These are phyloP conservation scores for Monopterus albus DNA, from an alignment of 2,113 vertebrate genomes.

Conservation along the genomic window DNA sequence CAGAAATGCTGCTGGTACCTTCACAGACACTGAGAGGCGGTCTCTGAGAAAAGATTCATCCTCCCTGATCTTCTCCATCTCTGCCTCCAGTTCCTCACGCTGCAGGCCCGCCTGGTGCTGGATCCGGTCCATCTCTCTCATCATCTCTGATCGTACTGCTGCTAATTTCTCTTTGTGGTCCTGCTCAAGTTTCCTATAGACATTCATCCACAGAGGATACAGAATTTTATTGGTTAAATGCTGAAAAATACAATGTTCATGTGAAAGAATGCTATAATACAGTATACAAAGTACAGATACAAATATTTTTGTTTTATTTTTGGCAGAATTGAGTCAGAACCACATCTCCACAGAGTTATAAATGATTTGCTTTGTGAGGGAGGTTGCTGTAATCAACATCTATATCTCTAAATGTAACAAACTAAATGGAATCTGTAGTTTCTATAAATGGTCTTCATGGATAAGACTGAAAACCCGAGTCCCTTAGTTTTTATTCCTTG, in stretches of 20 bases:
- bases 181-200: conserved; percentile 90
- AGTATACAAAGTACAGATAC: neutral
- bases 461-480: neutral
- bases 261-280: neutral
- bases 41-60: conserved; percentile 90
- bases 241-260: neutral
- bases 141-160: conserved; percentile 83
- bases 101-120: conserved; percentile 89
- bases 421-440: neutral
- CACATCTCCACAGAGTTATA: neutral
- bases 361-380: neutral
- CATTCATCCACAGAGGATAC: neutral
- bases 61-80: conserved; percentile 87
- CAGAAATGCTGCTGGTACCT: conserved; percentile 80
- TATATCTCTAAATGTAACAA: neutral
- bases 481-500: conserved; percentile 3
- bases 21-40: conserved; percentile 88
- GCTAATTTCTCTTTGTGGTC: conserved; percentile 88
- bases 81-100: conserved; percentile 86
- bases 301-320: neutral
- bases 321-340: neutral
- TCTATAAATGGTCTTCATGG: neutral
- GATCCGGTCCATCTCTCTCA: conserved; percentile 89
- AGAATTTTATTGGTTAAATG: neutral
- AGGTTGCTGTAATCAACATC: too few species aligned